A percentile compares a stretch with the other conserved stretches of the same genome.
These are phyloP conservation scores for Prolemur simus DNA, from an alignment of 2,113 vertebrate genomes.

Conservation along the genomic window DNA sequence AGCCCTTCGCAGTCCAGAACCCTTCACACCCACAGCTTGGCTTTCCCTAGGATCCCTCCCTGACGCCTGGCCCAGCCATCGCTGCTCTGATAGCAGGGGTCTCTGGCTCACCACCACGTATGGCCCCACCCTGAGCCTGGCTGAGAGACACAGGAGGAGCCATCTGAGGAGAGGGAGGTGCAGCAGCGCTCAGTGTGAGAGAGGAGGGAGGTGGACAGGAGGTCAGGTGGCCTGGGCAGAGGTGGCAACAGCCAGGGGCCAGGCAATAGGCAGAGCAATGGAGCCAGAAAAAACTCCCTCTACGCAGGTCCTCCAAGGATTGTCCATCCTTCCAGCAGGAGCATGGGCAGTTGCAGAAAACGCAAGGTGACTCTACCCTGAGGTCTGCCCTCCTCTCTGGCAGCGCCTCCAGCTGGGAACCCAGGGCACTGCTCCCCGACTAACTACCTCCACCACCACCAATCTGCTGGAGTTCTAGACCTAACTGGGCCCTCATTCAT, in stretches of 20 bases:
- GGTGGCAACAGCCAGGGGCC: not conserved
- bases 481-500: not conserved
- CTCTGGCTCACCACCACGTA: not conserved
- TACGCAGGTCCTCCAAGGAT: not conserved
- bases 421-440: rapidly evolving
- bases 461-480: not conserved
- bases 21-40: not conserved
- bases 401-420: not conserved
- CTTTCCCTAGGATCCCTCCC: not conserved
- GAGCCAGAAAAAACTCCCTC: not conserved
- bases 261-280: not conserved
- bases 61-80: not conserved
- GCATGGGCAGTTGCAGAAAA: not conserved
- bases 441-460: not conserved
- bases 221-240: not conserved
- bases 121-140: not conserved
- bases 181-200: not conserved
- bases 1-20: not conserved
- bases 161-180: not conserved
- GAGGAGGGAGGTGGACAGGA: not conserved
- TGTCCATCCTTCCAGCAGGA: not conserved
- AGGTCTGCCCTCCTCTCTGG: not conserved
- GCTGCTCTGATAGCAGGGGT: not conserved
- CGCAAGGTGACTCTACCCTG: not conserved
- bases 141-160: not conserved